phyloP scores from a whole-genome alignment of 2,888 invertebrate genomes.

The Drosophila infuscata region DNA sequence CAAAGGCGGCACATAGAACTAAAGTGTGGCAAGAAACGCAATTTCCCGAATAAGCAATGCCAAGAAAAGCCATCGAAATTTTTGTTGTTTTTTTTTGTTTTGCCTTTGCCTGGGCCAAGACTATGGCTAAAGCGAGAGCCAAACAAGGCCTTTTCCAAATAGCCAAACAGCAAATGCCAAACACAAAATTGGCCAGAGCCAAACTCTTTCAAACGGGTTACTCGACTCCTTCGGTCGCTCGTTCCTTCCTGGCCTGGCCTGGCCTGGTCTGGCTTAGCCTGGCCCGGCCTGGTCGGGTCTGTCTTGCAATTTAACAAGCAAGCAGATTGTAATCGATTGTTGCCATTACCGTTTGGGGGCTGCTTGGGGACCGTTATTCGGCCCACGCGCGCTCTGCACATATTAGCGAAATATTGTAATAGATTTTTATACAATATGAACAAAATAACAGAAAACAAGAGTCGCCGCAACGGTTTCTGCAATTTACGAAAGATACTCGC shows the following conservation, averaged over 20 bases:
- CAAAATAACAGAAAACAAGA: conserved; percentile 15
- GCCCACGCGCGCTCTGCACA: conserved; percentile 66
- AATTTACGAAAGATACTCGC: conserved; percentile 47
- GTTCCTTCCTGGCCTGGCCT: conserved; percentile 15
- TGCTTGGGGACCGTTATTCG: conserved; percentile 50
- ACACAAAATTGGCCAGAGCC: conserved; percentile 68
- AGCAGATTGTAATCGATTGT: conserved; percentile 80
- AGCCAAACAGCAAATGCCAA: conserved; percentile 60
- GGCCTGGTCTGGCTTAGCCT: conserved; percentile 44
- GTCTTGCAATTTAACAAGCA: conserved; percentile 78
- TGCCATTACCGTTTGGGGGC: conserved; percentile 24
- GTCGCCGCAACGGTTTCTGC: conserved; percentile 31
- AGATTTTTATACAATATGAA: conserved; percentile 75
- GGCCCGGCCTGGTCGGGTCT: conserved; percentile 21
- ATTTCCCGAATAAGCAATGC: conserved; percentile 62
- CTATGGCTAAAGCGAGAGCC: conserved; percentile 23
- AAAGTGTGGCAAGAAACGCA: conserved; percentile 60
- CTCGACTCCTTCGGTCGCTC: conserved; percentile 25
- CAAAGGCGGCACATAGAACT: conserved; percentile 16
- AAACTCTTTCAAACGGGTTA: conserved; percentile 34
- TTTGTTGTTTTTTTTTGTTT: conserved; percentile 8
- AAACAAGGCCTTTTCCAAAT: conserved; percentile 50
- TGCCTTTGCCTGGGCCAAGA: conserved; percentile 42
- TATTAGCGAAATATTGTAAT: conserved; percentile 74
- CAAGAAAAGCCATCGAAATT: conserved; percentile 62